These are phyloP conservation scores for Urocolius indicus DNA, from an alignment of 2,113 vertebrate genomes.

Conservation along the genomic window DNA sequence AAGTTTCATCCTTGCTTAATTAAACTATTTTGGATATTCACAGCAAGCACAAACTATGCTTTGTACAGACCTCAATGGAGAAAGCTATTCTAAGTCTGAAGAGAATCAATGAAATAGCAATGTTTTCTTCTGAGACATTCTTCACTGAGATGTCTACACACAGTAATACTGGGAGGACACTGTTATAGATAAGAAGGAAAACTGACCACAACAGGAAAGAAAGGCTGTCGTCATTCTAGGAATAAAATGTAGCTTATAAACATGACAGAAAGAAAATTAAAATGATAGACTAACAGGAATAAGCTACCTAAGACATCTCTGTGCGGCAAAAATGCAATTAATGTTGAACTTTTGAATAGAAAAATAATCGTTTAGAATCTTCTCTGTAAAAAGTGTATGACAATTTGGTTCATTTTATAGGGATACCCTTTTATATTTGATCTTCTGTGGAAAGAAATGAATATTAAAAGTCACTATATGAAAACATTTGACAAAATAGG, in stretches of 20 bases:
- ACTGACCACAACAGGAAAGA: background rate
- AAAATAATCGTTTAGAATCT: background rate
- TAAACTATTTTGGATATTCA: background rate
- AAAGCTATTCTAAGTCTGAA: background rate
- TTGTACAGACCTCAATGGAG: background rate
- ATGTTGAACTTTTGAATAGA: background rate
- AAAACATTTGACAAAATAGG: background rate
- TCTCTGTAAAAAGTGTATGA: background rate
- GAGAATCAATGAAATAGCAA: background rate
- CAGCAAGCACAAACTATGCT: background rate
- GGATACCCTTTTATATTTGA: background rate
- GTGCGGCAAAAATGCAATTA: background rate
- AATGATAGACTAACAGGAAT: background rate
- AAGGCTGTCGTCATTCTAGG: background rate
- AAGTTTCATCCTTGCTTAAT: background rate
- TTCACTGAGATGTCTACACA: background rate
- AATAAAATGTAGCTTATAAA: background rate
- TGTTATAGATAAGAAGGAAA: background rate
- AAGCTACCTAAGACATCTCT: background rate
- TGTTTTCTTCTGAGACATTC: background rate
- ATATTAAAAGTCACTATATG: background rate
- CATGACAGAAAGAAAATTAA: background rate
- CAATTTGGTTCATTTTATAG: fast-evolving
- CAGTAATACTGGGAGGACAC: background rate
- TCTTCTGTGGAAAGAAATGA: background rate